Conservation (phyloP, 2,797 vertebrate genomes). For the Phyllotis vaccarum region DNA sequence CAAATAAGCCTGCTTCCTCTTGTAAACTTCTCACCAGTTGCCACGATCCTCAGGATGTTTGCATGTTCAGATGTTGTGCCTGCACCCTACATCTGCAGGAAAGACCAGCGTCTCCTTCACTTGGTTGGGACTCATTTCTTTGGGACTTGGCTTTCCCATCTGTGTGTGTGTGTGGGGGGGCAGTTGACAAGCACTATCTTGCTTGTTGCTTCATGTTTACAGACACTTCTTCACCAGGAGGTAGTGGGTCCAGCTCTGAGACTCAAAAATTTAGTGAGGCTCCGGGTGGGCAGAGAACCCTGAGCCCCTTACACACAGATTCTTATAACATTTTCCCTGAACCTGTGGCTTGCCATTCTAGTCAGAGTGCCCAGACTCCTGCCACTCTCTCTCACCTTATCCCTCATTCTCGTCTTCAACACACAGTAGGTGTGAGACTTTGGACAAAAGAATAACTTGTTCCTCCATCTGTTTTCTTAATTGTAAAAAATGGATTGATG, state of each 20-base stretch:
- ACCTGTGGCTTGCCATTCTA: neutral
- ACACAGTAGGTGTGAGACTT: neutral
- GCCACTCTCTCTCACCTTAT: neutral
- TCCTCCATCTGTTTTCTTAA: conserved; percentile 58
- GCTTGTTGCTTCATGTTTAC: neutral
- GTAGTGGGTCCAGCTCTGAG: neutral
- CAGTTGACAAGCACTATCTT: neutral
- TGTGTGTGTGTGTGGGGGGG: neutral
- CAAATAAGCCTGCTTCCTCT: neutral
- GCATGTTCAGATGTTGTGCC: conserved; percentile 10
- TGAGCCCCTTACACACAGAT: neutral
- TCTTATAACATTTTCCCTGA: neutral
- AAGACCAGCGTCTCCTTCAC: neutral
- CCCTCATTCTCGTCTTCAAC: neutral
- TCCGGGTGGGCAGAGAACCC: neutral
- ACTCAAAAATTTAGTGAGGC: neutral
- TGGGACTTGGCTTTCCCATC: neutral
- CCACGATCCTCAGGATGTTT: neutral
- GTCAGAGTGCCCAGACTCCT: neutral
- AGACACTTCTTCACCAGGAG: neutral
- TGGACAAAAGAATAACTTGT: neutral
- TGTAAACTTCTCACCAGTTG: neutral
- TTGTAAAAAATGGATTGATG: neutral
- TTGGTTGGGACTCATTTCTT: neutral
- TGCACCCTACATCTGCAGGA: neutral